A percentile compares a stretch with the other conserved stretches of the same genome.
These are phyloP conservation scores for Stictocephala bisonia DNA, from an alignment of 2,888 invertebrate genomes.

Conservation along the genomic window DNA sequence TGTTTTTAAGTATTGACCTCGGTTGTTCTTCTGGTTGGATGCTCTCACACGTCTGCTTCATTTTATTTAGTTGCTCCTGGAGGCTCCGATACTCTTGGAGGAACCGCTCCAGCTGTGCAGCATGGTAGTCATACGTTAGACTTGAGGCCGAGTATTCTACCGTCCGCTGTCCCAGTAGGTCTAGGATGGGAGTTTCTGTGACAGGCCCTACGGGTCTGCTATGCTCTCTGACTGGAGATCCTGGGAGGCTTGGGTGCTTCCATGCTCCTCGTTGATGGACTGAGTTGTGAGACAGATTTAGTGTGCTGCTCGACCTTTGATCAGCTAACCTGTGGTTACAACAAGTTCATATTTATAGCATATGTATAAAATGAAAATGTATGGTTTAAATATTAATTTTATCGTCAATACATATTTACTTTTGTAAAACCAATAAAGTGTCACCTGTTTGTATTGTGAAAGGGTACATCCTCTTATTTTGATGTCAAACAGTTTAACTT, in stretches of 20 bases:
- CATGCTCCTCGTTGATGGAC: constrained; percentile 56
- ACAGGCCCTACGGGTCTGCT: constrained; percentile 54
- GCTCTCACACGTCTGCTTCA: constrained; percentile 83
- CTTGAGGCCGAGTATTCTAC: constrained; percentile 63
- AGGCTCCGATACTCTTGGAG: constrained; percentile 82
- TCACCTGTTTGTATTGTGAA: too few species aligned
- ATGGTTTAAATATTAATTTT: too few species aligned
- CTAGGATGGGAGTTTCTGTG: constrained; percentile 73
- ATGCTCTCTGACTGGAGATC: constrained; percentile 72
- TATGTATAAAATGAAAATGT: too few species aligned
- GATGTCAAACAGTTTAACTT: too few species aligned
- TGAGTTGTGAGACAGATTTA: constrained; percentile 65
- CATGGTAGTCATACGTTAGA: constrained; percentile 79
- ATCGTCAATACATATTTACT: too few species aligned
- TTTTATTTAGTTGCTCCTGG: constrained; percentile 81
- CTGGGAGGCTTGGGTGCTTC: constrained; percentile 72
- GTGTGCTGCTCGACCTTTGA: constrained; percentile 76
- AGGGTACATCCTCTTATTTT: too few species aligned
- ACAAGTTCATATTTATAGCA: too few species aligned
- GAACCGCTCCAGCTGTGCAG: constrained; percentile 82
- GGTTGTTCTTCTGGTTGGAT: constrained; percentile 67
- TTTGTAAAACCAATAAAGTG: too few species aligned
- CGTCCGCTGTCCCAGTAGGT: constrained; percentile 53
- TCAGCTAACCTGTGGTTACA: constrained; percentile 61
- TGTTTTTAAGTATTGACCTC: constrained; percentile 70